Evolutionary conservation across 2,888 invertebrate species (phyloP).

Genomic region (Carterocephalus palaemon): DNA sequence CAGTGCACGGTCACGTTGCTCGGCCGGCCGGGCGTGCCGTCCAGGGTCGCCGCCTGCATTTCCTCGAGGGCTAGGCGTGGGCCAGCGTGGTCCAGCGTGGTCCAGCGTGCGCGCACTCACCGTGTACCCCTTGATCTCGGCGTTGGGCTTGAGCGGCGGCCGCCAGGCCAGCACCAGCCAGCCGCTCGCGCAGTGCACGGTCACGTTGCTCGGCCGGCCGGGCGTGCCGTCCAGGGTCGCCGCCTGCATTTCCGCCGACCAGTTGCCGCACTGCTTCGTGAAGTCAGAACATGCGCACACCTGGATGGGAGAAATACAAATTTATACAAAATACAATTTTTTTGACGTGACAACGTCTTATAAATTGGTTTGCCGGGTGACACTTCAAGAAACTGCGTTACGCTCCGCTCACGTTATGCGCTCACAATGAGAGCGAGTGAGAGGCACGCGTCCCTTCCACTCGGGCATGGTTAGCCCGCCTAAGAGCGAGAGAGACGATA

Average conservation of each 20-base stretch:
- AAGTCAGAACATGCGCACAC: constrained; percentile 89
- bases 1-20: constrained; percentile 83
- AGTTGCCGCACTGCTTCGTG: constrained; percentile 85
- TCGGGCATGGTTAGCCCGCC: too few relatives aligned
- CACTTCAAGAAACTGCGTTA: too few relatives aligned
- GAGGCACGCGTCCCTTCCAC: too few relatives aligned
- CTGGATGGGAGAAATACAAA: constrained; percentile 40
- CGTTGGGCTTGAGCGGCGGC: constrained; percentile 85
- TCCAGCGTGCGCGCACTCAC: too few relatives aligned
- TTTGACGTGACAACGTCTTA: too few relatives aligned
- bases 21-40: constrained; percentile 88
- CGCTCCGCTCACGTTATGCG: too few relatives aligned
- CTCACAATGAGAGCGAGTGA: too few relatives aligned
- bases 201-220: constrained; percentile 84
- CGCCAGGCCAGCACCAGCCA: constrained; percentile 85
- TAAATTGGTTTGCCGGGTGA: too few relatives aligned
- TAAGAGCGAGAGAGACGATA: too few relatives aligned
- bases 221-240: constrained; percentile 91
- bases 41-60: constrained; percentile 89
- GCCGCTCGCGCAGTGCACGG: constrained; percentile 79
- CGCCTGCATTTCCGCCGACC: constrained; percentile 87
- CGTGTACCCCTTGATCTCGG: constrained; percentile 87
- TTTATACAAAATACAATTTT: too few relatives aligned
- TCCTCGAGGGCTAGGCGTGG: too few relatives aligned
- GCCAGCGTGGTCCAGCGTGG: too few relatives aligned